Conservation (phyloP, 1,140 invertebrate species). For the Papilio polyxenes region DNA sequence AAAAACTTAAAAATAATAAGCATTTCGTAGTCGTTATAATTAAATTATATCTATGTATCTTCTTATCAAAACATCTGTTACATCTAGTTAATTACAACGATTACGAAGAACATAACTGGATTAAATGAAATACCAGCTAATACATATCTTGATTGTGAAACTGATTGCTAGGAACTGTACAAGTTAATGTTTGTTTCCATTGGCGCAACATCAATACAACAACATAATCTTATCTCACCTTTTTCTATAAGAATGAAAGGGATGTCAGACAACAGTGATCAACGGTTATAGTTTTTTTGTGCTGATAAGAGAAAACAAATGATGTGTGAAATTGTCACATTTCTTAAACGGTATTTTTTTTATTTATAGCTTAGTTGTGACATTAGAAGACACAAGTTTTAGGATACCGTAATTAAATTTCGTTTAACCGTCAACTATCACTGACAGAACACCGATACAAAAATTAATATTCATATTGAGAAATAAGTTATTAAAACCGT, state of each 20-base stretch:
- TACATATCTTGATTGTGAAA: conserved; percentile 15
- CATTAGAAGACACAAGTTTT: background rate
- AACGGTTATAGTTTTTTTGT: background rate
- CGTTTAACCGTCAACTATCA: background rate
- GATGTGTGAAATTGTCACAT: conserved; percentile 26
- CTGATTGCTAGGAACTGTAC: conserved; percentile 3
- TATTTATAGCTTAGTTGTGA: background rate
- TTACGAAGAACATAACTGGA: conserved; percentile 30
- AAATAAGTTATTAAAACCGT: no score
- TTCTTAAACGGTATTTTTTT: conserved; percentile 6
- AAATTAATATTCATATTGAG: no score
- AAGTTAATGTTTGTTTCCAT: background rate
- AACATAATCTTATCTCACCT: background rate
- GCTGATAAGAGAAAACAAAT: background rate
- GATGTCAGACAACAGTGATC: background rate
- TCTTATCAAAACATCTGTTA: background rate
- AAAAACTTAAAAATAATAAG: no score
- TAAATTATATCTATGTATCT: background rate
- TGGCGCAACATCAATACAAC: background rate
- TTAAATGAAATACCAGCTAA: conserved; percentile 20
- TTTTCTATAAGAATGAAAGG: background rate
- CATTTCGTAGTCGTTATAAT: background rate
- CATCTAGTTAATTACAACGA: background rate
- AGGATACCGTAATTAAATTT: background rate
- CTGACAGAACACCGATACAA: no score